Conservation (phyloP, 2,797 vertebrate species). For the Falco novaeseelandiae region DNA sequence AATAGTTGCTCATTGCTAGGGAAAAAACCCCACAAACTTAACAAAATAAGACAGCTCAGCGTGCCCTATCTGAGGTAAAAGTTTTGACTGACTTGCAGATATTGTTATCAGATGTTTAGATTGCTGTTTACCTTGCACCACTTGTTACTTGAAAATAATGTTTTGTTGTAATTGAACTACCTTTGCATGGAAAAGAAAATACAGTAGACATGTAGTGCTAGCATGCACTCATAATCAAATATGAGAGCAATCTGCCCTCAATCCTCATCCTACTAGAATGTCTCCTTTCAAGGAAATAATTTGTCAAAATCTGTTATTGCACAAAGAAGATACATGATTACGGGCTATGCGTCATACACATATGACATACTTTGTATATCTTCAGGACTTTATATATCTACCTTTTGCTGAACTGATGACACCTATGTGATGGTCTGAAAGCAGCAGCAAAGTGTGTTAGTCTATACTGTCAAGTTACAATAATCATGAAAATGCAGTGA, state of each 20-base stretch:
- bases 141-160: neutral
- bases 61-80: neutral
- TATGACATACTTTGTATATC: neutral
- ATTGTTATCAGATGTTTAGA: neutral
- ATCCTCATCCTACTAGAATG: fast-evolving
- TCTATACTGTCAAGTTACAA: neutral
- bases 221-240: neutral
- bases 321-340: neutral
- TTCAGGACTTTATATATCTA: neutral
- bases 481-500: neutral
- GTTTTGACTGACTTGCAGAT: neutral
- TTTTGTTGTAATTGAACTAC: neutral
- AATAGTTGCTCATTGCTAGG: neutral
- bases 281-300: neutral
- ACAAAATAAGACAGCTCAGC: neutral
- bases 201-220: neutral
- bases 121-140: neutral
- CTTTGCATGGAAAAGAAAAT: neutral
- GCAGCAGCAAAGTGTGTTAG: neutral
- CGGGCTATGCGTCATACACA: neutral
- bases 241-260: neutral
- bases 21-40: neutral
- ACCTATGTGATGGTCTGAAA: neutral
- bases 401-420: neutral
- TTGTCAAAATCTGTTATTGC: neutral